These are phyloP conservation scores for Tinea trinotella DNA, from an alignment of 2,888 invertebrate genomes.

Conservation along the genomic window DNA sequence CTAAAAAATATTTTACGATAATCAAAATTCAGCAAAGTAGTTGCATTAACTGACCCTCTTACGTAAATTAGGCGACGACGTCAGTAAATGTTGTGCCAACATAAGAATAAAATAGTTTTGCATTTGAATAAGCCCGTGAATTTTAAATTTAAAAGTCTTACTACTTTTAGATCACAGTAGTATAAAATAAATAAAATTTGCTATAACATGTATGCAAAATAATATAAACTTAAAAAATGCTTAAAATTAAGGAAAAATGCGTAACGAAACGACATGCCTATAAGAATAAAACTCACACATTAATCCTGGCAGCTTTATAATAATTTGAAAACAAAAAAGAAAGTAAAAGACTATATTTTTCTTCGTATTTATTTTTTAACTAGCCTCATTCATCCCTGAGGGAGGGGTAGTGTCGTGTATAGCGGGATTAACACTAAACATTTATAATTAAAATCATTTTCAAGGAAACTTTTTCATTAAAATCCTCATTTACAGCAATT, in stretches of 20 bases:
- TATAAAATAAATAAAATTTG: no score
- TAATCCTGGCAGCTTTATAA: constrained; percentile 10
- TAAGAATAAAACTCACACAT: neutral
- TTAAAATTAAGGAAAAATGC: constrained; percentile 4
- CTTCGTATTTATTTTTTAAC: constrained; percentile 55
- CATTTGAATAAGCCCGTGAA: no score
- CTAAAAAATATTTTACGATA: no score
- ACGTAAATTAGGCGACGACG: no score
- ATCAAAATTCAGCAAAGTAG: no score
- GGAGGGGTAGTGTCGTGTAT: constrained; percentile 47
- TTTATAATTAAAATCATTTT: neutral
- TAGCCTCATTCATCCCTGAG: constrained; percentile 43
- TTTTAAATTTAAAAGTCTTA: no score
- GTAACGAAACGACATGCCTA: neutral
- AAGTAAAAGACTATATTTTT: neutral
- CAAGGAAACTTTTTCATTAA: neutral
- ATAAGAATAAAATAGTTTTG: no score
- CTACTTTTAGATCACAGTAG: no score
- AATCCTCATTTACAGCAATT: no score
- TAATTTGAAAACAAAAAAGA: neutral
- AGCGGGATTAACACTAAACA: constrained; percentile 32
- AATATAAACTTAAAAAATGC: constrained; percentile 9
- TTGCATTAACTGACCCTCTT: no score
- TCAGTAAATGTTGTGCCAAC: no score
- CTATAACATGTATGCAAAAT: no score